Evolutionary conservation across 2,888 invertebrate species (phyloP).

Genomic region (Neoscelio sp.): DNA sequence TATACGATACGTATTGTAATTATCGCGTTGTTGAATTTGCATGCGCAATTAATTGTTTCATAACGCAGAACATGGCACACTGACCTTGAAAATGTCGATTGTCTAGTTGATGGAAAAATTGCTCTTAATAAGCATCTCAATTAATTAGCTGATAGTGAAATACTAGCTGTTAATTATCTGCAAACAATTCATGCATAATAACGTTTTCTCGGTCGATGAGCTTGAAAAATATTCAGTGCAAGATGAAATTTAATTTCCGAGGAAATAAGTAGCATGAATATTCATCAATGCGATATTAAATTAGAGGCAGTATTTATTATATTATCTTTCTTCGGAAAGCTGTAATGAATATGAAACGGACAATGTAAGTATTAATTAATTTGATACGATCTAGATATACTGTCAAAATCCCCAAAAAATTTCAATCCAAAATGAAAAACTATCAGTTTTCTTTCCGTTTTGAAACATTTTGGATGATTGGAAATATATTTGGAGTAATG

Average conservation of each 20-base stretch:
- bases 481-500: too few species aligned
- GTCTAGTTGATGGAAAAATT: slow-evolving; percentile 2
- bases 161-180: slow-evolving; percentile 3
- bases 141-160: slow-evolving; percentile 13
- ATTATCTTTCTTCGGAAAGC: too few species aligned
- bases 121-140: background rate
- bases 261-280: too few species aligned
- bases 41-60: slow-evolving; percentile 10
- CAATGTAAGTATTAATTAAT: too few species aligned
- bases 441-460: too few species aligned
- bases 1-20: slow-evolving; percentile 2
- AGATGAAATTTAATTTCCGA: slow-evolving; percentile 17
- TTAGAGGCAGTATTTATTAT: too few species aligned
- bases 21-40: slow-evolving; percentile 5
- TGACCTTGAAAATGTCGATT: slow-evolving; percentile 26
- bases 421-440: too few species aligned
- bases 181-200: slow-evolving; percentile 1
- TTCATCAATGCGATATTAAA: too few species aligned
- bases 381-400: too few species aligned
- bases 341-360: too few species aligned
- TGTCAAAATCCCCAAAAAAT: too few species aligned
- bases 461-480: too few species aligned
- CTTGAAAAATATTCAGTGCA: slow-evolving; percentile 16
- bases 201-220: slow-evolving; percentile 23
- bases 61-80: background rate